These are phyloP conservation scores for Drosophila lacteicornis DNA, from an alignment of 1,140 invertebrate genomes.

Conservation along the genomic window DNA sequence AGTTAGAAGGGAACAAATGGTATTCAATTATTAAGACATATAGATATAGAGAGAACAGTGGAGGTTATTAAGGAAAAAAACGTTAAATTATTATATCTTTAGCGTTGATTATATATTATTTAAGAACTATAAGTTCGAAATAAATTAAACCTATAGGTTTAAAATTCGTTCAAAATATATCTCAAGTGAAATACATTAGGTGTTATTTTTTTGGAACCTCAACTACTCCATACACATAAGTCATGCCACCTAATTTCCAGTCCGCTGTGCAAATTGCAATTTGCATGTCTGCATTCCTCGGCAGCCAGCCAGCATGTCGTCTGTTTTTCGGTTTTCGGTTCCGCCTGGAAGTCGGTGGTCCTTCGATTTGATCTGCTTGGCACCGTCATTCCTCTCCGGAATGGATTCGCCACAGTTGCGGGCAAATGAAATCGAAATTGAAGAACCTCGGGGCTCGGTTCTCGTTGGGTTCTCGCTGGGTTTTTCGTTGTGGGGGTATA, in stretches of 20 bases:
- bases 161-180: not conserved
- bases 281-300: conserved; percentile 50
- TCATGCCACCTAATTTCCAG: conserved; percentile 22
- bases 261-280: conserved; percentile 62
- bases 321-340: conserved; percentile 36
- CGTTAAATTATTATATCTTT: too few species aligned
- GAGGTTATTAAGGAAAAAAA: too few species aligned
- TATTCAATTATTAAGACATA: too few species aligned
- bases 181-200: too few species aligned
- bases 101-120: too few species aligned
- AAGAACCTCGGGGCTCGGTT: conserved; percentile 15
- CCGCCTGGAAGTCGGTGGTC: conserved; percentile 37
- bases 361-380: conserved; percentile 51
- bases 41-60: too few species aligned
- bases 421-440: conserved; percentile 60
- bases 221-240: not conserved
- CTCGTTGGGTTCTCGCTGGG: not conserved
- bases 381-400: conserved; percentile 14
- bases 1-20: not conserved
- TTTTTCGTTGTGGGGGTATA: conserved; percentile 7
- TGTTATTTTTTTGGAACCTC: not conserved
- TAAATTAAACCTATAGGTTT: not conserved
- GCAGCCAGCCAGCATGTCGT: conserved; percentile 42
- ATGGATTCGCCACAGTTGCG: conserved; percentile 57
- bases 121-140: too few species aligned